Evolutionary conservation across 2,113 vertebrate species (phyloP).

Genomic region (Colinus virginianus): DNA sequence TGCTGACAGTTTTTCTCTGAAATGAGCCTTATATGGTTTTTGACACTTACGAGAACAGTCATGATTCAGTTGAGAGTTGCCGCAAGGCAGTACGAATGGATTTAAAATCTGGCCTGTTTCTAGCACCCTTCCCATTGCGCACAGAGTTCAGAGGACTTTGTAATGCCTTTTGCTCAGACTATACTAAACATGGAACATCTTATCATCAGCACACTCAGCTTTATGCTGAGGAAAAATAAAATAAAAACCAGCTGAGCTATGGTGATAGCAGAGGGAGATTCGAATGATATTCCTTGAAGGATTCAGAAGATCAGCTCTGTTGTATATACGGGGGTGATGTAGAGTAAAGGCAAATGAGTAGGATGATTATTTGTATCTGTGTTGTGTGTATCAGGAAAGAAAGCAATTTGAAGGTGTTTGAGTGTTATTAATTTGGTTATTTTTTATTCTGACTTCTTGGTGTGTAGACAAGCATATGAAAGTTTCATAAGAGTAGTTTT

Average conservation of each 20-base stretch:
- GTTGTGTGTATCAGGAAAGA: background rate
- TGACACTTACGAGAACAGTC: background rate
- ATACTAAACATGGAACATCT: background rate
- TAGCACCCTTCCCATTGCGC: background rate
- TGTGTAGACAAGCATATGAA: background rate
- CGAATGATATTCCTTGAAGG: background rate
- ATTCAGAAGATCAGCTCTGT: background rate
- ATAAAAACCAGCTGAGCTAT: background rate
- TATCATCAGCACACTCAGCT: background rate
- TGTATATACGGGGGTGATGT: background rate
- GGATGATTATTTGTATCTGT: background rate
- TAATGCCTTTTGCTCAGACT: background rate
- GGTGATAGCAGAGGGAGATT: background rate
- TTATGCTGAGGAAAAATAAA: no score
- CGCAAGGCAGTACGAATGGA: background rate
- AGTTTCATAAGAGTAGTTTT: background rate
- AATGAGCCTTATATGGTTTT: background rate
- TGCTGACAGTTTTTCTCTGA: background rate
- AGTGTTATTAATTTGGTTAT: background rate
- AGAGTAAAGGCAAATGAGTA: background rate
- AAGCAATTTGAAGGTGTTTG: background rate
- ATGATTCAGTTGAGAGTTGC: background rate
- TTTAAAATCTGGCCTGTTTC: background rate
- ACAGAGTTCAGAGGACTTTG: background rate
- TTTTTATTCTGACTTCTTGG: background rate